A percentile compares a stretch with the other conserved stretches of the same genome.
Evolutionary conservation across 1,140 invertebrate species (phyloP).

Genomic region (Ceratosolen solmsi): DNA sequence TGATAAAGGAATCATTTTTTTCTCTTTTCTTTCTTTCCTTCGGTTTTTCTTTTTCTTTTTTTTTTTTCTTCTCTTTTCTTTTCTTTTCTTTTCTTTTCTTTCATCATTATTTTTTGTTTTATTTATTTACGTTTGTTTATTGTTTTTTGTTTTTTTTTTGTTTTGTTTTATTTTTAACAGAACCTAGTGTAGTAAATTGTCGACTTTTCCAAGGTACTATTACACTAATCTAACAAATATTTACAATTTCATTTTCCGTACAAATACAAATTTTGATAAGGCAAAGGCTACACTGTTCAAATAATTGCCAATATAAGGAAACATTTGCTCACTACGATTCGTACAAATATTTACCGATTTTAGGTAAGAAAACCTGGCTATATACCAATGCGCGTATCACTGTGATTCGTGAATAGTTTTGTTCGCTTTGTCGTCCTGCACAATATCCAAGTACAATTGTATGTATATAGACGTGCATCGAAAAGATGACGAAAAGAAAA

Average conservation of each 20-base stretch:
- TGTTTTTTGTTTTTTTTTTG: too few species aligned
- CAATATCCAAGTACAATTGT: constrained; percentile 24
- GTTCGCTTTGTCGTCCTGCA: background rate
- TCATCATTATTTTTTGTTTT: too few species aligned
- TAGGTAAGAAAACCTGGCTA: background rate
- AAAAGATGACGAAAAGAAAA: constrained; percentile 17
- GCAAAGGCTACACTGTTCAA: too few species aligned
- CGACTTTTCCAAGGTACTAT: too few species aligned
- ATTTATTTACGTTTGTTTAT: too few species aligned
- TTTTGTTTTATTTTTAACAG: background rate
- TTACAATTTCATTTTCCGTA: constrained; percentile 11
- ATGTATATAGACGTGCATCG: constrained; percentile 4
- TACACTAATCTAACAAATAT: background rate
- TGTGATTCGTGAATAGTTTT: constrained; percentile 19
- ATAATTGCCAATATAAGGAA: background rate
- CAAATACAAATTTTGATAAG: background rate
- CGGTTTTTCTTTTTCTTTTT: too few species aligned
- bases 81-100: too few species aligned
- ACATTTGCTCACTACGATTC: background rate
- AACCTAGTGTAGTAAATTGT: background rate
- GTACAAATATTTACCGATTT: background rate
- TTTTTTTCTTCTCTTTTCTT: too few species aligned
- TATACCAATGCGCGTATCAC: background rate
- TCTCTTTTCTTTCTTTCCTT: too few species aligned
- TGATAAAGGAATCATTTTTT: background rate